These are phyloP conservation scores for Drosophila kepulauana DNA, from an alignment of 1,140 invertebrate species.

Conservation along the genomic window DNA sequence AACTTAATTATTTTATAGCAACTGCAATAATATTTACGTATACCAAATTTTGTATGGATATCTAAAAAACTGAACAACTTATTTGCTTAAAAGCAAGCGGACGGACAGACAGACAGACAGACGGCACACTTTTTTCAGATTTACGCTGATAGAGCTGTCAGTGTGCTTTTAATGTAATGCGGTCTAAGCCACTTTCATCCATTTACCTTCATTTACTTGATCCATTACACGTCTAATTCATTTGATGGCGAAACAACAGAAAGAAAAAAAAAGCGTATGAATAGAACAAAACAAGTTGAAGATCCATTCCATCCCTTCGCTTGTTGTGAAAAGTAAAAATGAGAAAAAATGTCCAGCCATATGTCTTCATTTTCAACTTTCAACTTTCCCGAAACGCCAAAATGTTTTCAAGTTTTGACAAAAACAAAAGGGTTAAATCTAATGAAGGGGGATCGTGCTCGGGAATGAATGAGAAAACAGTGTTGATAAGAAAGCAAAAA, in stretches of 20 bases:
- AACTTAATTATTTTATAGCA: too few species aligned
- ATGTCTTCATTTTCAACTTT: slow-evolving; percentile 64
- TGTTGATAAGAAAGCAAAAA: slow-evolving; percentile 14
- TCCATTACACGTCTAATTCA: slow-evolving; percentile 12
- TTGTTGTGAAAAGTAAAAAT: neutral
- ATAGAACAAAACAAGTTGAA: slow-evolving; percentile 30
- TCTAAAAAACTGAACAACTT: too few species aligned
- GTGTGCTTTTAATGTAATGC: neutral
- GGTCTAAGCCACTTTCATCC: slow-evolving; percentile 8
- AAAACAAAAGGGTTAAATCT: slow-evolving; percentile 4
- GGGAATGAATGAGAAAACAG: slow-evolving; percentile 12
- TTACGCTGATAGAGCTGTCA: slow-evolving; percentile 8
- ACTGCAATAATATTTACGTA: too few species aligned
- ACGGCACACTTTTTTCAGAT: too few species aligned
- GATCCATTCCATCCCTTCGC: slow-evolving; percentile 39
- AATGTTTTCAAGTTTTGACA: slow-evolving; percentile 48
- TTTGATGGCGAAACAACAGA: neutral
- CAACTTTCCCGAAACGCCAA: slow-evolving; percentile 54
- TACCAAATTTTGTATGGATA: too few species aligned
- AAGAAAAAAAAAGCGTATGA: neutral
- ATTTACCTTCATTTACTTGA: slow-evolving; percentile 21
- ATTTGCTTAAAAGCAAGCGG: too few species aligned
- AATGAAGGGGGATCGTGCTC: neutral
- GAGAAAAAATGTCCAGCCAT: slow-evolving; percentile 43
- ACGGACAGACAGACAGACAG: neutral